Evolutionary conservation across 2,797 vertebrate species (phyloP).

Genomic region (Gadopsis marmoratus): DNA sequence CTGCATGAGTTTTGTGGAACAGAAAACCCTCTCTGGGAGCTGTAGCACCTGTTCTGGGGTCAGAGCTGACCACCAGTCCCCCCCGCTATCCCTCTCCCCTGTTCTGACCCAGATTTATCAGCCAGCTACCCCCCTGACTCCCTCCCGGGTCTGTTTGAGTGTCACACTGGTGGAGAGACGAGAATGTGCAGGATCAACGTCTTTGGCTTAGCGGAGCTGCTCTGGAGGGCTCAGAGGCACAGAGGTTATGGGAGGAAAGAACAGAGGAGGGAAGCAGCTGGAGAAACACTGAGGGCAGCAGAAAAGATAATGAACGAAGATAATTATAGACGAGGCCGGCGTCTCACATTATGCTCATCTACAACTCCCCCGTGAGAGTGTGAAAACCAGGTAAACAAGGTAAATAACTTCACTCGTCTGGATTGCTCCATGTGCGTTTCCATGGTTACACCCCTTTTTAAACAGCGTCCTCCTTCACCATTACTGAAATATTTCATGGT

Average conservation of each 20-base stretch:
- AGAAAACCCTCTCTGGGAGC: constrained; percentile 65
- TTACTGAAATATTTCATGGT: constrained; percentile 71
- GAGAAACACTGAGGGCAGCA: constrained; percentile 48
- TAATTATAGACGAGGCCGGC: background rate
- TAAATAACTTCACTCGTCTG: constrained; percentile 41
- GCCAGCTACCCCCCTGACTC: background rate
- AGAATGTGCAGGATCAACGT: constrained; percentile 60
- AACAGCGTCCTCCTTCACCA: constrained; percentile 53
- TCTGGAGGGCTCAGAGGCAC: constrained; percentile 21
- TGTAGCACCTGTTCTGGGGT: constrained; percentile 76
- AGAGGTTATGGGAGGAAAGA: constrained; percentile 46
- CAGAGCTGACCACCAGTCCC: constrained; percentile 44
- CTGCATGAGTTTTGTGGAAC: constrained; percentile 51
- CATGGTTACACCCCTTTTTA: constrained; percentile 39
- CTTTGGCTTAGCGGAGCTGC: constrained; percentile 62
- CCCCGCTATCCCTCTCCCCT: constrained; percentile 29
- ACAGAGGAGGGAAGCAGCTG: constrained; percentile 47
- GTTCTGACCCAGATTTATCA: constrained; percentile 76
- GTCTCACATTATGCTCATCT: constrained; percentile 18
- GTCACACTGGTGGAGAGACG: constrained; percentile 37
- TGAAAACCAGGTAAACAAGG: constrained; percentile 23
- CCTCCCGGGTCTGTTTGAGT: constrained; percentile 27
- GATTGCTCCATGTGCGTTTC: constrained; percentile 41
- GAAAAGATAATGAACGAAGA: constrained; percentile 42
- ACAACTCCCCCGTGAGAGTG: background rate